Base-by-base conservation (phyloP, 2,888 invertebrate genomes). In the Periphyllus acericola region DNA sequence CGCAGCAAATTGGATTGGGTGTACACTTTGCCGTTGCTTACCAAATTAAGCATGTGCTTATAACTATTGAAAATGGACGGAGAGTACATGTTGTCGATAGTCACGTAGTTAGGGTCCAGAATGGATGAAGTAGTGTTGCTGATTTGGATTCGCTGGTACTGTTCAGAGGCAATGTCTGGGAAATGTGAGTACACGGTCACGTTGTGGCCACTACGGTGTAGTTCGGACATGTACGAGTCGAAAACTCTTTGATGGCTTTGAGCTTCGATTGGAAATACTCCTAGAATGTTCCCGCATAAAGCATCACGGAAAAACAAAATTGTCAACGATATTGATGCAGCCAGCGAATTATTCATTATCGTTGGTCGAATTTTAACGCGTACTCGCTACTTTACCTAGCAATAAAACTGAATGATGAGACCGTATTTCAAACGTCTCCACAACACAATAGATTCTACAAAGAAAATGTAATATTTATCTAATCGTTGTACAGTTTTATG, bases 171-270 rank as follows among this genome's bases (percentile, higher is more conserved):
- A n/a, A 85, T 78, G 25, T 89, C 74, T 11, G 89, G 89, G n/a
- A 72, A 89, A 25, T 89, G 85, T 29, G 89, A 55, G 34, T 86
- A 79, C 1, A 89, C 89, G 36, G 89, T 89, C 19, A 89, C 80
- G 36, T 89, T 85, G n/a, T 89, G 89, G 19, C 89, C 89, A 8
- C 79, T 76, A 3, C 80, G 78, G 55, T 89, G 85, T 17, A 89
- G 89, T 80, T 80, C 89, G 3, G 80, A 71, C 79, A 89, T 79
- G 75, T 80, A 86, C n/a, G 81, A 71, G 29, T 89, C 86, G 25
- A 87, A 89, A n/a, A 89, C 68, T 1, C 74, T 46, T 14, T 89
- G 89, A 36, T 89, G 89, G 34, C 89, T 89, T 17, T 32, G 85
- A 6, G 89, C 89, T 34, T 85, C 85, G 25, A 81, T 87, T 11